Conservation (phyloP, 1,140 invertebrate species). For the Caenorhabditis elegans region WBcel235 BX284606.5:4318501-4319000, state of each 20-base stretch:
- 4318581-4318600: no score
- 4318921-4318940: background rate
- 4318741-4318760: background rate
- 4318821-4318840: no score
- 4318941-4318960: background rate
- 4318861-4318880: background rate
- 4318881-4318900: background rate
- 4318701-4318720: constrained; percentile 19
- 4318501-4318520: background rate
- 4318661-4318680: constrained; percentile 26
- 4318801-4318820: no score
- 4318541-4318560: background rate
- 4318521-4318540: no score
- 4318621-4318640: no score
- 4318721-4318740: no score
- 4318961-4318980: constrained; percentile 29
- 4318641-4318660: background rate
- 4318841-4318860: no score
- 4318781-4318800: constrained; percentile 21
- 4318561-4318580: background rate
- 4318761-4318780: background rate
- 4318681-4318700: constrained; percentile 15
- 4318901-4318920: background rate
- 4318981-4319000: background rate
- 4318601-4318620: no score